Base-by-base conservation (phyloP, 2,888 invertebrate species). In the Lordiphosa fenestrarum region DNA sequence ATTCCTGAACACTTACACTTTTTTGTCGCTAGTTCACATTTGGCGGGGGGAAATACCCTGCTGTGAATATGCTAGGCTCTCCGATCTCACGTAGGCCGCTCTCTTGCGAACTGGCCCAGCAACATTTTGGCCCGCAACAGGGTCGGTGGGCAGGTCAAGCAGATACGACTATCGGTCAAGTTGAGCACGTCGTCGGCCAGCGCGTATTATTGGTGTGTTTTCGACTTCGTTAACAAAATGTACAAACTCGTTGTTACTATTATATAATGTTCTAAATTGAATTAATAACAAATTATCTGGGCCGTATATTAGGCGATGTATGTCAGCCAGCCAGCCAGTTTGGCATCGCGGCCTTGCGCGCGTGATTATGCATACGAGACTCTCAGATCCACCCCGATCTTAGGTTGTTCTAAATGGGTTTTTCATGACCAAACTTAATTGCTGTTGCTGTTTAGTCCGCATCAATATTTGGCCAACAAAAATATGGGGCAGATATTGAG, bases 391-490 rank as follows among this genome's bases (percentile, higher is more conserved):
- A 40, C 50, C 46, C 40, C 38, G 48, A 25, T 38, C 40, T 52
- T 53, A 41, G 33, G 33, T 42, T 44, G 73, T 80, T 80, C 80
- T 82, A 69, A 66, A 64, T 66, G 62, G 48, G 44, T 15, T 61
- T 68, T 58, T 71, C 68, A 58, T 65, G 64, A 71, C 64, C 66
- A 66, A 60, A 59, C 57, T 76, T 81, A 82, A 80, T 82, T 72
- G 70, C 53, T 82, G 53, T 82, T 72, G 70, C 53, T 82, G 53
- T 80, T 80, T 69, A 69, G 69, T 75, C 82, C 67, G 66, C 47
- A 48, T 58, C 63, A 81, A 81, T 81, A 81, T 81, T 81, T 72
- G 63, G 47, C 13, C 4, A 50, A 40, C 37, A 36, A 21, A 25
- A 49, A 37, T 21, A 38, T 50, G 40, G 36, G 58, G 40, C 46